These are phyloP conservation scores for Drosophila paulistorum DNA, from an alignment of 1,140 invertebrate genomes.

Conservation along the genomic window DNA sequence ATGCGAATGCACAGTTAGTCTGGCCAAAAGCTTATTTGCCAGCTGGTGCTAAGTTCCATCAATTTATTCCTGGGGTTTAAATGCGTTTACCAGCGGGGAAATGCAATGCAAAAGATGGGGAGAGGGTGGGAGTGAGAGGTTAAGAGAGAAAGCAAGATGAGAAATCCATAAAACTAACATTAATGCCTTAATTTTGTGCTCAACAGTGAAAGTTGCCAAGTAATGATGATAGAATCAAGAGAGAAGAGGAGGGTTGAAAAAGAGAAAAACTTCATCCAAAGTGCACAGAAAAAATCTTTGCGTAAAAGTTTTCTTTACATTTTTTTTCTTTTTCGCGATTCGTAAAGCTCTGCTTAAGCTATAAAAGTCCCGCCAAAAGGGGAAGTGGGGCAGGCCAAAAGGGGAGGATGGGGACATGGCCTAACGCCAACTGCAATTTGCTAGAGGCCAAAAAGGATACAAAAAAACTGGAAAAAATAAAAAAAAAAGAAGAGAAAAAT, in stretches of 20 bases:
- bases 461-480: background rate
- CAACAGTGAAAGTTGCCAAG: slow-evolving; percentile 62
- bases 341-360: slow-evolving; percentile 55
- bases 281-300: slow-evolving; percentile 38
- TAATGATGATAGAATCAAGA: slow-evolving; percentile 26
- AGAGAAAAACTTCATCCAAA: slow-evolving; percentile 39
- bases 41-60: slow-evolving; percentile 47
- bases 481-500: slow-evolving; percentile 38
- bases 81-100: slow-evolving; percentile 61
- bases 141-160: background rate
- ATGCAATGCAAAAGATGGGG: slow-evolving; percentile 22
- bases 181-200: slow-evolving; percentile 74
- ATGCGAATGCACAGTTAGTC: slow-evolving; percentile 19
- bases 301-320: slow-evolving; percentile 31
- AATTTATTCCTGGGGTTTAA: slow-evolving; percentile 58
- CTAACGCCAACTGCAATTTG: slow-evolving; percentile 45
- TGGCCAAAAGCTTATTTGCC: slow-evolving; percentile 36
- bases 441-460: slow-evolving; percentile 15
- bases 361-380: slow-evolving; percentile 43
- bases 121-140: background rate
- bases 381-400: background rate
- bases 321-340: slow-evolving; percentile 6
- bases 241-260: slow-evolving; percentile 1
- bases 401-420: slow-evolving; percentile 18
- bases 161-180: slow-evolving; percentile 73